Evolutionary conservation across 2,113 vertebrate species (phyloP), one percentile per base, ranked within the genome.

Genomic region (Mormoops blainvillei): DNA sequence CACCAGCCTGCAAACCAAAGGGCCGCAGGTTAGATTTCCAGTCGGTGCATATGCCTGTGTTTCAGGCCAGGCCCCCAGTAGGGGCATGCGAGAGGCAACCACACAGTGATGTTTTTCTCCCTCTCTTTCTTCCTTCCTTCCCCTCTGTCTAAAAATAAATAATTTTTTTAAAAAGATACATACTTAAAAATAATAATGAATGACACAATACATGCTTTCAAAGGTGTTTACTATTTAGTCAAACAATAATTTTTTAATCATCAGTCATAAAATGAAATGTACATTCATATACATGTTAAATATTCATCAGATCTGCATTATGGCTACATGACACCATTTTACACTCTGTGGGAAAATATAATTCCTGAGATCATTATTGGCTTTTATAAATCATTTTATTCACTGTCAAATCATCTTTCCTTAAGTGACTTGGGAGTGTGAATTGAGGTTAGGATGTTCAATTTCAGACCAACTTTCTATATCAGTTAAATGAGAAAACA

Each of bases 221-320:
- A 83, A 77, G n/a, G 38, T 67, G 12, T 96, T 92, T 96, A 94
- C 95, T 97, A 58, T 88, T 96, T 89, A 76, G 85, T 82, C 84
- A 93, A 95, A 78, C 13, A 92, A 50, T 36, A 38, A 80, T 10
- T 15, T 88, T 70, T 24, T 91, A 76, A 31, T 50, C 97, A 28
- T 91, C 88, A 84, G 45, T 50, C 50, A 93, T 50, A 89, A 80
- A 88, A 84, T 80, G 19, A 94, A 61, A 88, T 78, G 56, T 1
- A 89, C 4, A 97, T 61, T 74, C 61, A 87, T 43, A 89, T 61
- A 73, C 26, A 95, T 70, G 65, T 81, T 77, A 91, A 95, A 87
- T 74, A 87, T 81, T 95, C 87, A 71, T 65, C 76, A 91, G 93
- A 85, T 65, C 26, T 26, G 80, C 93, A 94, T 93, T 86, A 96